Conservation (phyloP, 2,797 vertebrate genomes). For the Bufotes viridis region DNA sequence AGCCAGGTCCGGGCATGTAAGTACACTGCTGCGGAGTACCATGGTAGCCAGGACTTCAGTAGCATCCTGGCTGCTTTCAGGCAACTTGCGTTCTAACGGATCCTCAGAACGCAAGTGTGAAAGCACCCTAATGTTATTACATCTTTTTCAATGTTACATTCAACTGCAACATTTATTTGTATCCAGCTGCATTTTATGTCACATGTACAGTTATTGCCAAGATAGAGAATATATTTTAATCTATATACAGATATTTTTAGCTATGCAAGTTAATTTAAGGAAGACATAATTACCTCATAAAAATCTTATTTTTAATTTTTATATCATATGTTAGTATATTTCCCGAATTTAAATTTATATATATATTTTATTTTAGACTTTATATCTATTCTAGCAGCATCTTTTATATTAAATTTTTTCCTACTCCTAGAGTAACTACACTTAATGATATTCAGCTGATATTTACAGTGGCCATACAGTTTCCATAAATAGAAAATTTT, state of each 20-base stretch:
- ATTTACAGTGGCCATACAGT: background rate
- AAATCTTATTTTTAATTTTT: background rate
- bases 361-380: background rate
- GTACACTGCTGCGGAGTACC: too few relatives aligned
- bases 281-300: constrained; percentile 27
- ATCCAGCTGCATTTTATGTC: background rate
- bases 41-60: too few relatives aligned
- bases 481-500: background rate
- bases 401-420: background rate
- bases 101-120: too few relatives aligned
- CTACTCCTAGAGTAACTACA: background rate
- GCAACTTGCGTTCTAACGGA: too few relatives aligned
- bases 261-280: constrained; percentile 12
- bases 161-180: constrained; percentile 35
- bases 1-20: too few relatives aligned
- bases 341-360: background rate
- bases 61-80: too few relatives aligned
- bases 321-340: background rate
- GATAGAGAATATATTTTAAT: constrained; percentile 11
- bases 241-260: constrained; percentile 13
- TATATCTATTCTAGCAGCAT: constrained; percentile 7
- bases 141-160: constrained; percentile 38
- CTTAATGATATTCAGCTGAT: background rate
- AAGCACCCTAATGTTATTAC: background rate
- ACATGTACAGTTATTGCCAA: constrained; percentile 54